Evolutionary conservation across 2,888 invertebrate species (phyloP).

Genomic region (Philopedon plagiatum): DNA sequence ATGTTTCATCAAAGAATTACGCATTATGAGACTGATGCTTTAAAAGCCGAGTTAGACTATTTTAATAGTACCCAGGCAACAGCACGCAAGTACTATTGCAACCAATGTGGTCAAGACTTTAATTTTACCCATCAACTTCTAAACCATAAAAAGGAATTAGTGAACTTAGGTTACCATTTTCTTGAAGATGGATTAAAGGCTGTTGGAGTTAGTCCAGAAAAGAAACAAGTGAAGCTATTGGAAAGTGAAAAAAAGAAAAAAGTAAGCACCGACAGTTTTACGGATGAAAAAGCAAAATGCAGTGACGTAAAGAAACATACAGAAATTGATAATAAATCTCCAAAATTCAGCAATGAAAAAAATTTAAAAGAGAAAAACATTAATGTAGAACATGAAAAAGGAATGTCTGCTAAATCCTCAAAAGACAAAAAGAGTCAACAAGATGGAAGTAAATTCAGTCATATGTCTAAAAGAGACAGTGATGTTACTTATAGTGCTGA

Average conservation of each 20-base stretch:
- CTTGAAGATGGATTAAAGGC: neutral
- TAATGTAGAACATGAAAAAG: neutral
- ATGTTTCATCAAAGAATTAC: neutral
- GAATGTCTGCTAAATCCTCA: no score
- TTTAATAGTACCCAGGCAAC: neutral
- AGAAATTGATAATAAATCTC: neutral
- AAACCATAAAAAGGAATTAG: neutral
- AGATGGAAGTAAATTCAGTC: no score
- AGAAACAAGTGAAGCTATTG: neutral
- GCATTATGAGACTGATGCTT: neutral
- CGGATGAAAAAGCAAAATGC: neutral
- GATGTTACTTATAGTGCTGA: no score
- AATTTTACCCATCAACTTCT: neutral
- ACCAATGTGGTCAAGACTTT: slow-evolving; percentile 1
- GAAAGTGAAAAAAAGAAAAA: neutral
- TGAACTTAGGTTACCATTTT: neutral
- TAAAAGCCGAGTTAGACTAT: neutral
- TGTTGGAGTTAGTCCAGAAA: neutral
- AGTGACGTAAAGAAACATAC: neutral
- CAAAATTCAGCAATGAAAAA: neutral
- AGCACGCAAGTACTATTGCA: neutral
- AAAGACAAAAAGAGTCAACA: no score
- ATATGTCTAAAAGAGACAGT: no score
- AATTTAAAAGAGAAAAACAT: neutral
- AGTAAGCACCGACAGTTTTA: neutral